phyloP scores from a whole-genome alignment of 2,888 invertebrate species.

The Marronus borbonicus region DNA sequence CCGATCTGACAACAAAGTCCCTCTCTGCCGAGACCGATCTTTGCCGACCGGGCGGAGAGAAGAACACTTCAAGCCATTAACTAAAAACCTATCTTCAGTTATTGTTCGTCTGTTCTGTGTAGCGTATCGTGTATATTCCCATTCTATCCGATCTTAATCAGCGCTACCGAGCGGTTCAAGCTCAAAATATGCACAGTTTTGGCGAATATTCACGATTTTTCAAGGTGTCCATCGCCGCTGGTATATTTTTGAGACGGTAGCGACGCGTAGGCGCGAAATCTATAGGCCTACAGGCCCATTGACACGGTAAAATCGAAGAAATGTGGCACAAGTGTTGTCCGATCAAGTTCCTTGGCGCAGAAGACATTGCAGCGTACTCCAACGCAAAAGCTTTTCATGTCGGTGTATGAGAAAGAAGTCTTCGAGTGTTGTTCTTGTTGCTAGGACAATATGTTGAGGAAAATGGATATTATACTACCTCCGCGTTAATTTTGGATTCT shows the following conservation, averaged over 20 bases:
- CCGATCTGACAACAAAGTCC: slow-evolving; percentile 40
- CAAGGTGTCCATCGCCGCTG: not conserved
- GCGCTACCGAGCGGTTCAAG: not conserved
- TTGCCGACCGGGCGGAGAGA: slow-evolving; percentile 35
- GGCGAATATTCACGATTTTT: not conserved
- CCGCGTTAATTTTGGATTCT: not conserved
- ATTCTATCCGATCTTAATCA: slow-evolving; percentile 1
- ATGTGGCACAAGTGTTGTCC: slow-evolving; percentile 43
- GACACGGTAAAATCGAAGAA: slow-evolving; percentile 44
- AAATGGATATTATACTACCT: no score
- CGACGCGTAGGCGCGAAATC: not conserved
- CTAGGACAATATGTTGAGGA: no score
- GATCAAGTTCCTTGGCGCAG: not conserved
- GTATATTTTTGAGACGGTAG: slow-evolving; percentile 9
- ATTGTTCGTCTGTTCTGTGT: slow-evolving; percentile 24
- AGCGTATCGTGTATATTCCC: not conserved
- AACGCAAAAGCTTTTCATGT: not conserved
- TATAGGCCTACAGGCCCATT: slow-evolving; percentile 5
- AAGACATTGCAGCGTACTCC: no score
- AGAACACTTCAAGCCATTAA: slow-evolving; percentile 43
- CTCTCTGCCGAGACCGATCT: slow-evolving; percentile 36
- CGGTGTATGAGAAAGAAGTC: no score
- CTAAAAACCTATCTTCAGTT: slow-evolving; percentile 49
- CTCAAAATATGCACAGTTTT: not conserved
- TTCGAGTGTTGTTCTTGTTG: no score